Conservation (phyloP, 2,888 invertebrate species). For the Euspilapteryx auroguttella region DNA sequence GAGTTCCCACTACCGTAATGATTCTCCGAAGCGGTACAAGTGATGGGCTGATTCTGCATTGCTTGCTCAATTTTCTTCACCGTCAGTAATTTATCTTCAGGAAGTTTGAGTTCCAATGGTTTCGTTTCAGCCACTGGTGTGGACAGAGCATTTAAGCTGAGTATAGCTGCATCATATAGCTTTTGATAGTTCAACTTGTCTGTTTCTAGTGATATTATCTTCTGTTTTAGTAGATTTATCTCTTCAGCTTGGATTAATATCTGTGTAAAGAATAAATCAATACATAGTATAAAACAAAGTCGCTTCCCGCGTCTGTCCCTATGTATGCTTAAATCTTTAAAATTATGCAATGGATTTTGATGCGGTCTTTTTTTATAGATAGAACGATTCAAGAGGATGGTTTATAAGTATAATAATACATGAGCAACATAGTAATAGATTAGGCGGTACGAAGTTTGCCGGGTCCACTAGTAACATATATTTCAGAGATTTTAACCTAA, state of each 20-base stretch:
- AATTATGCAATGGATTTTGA: too few relatives aligned
- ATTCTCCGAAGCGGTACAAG: conserved; percentile 44
- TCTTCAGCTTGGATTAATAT: conserved; percentile 54
- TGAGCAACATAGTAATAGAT: too few relatives aligned
- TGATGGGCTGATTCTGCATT: conserved; percentile 27
- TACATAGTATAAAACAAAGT: too few relatives aligned
- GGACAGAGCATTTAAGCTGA: conserved; percentile 45
- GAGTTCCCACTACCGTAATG: conserved; percentile 53
- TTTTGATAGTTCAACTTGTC: conserved; percentile 62
- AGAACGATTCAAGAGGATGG: too few relatives aligned
- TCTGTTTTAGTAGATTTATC: conserved; percentile 57
- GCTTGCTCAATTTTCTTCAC: conserved; percentile 13
- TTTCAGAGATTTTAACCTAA: too few relatives aligned
- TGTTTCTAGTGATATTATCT: conserved; percentile 52
- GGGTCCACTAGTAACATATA: too few relatives aligned
- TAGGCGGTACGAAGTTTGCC: too few relatives aligned
- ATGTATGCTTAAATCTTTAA: too few relatives aligned
- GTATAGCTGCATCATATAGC: conserved; percentile 50
- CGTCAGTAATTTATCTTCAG: conserved; percentile 25
- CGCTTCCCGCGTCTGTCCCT: too few relatives aligned
- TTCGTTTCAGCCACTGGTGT: conserved; percentile 40
- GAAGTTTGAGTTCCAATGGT: conserved; percentile 28
- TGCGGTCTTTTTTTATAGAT: too few relatives aligned
- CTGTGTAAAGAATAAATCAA: too few relatives aligned
- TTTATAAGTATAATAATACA: too few relatives aligned